phyloP scores from a whole-genome alignment of 2,888 invertebrate species.

The Luperina testacea region DNA sequence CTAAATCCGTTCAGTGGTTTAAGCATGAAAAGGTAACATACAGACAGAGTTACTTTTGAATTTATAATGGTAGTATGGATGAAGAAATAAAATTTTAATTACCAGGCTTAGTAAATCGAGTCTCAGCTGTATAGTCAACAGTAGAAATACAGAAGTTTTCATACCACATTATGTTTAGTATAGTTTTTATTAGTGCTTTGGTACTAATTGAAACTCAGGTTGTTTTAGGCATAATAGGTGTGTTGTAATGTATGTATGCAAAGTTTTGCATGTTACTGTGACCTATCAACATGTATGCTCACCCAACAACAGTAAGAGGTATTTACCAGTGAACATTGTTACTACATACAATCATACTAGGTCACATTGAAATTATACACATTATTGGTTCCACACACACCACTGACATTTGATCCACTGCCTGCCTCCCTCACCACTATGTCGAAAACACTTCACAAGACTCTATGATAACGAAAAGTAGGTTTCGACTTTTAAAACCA shows the following conservation, averaged over 20 bases:
- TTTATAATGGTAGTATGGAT: too few species aligned
- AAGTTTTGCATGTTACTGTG: constrained; percentile 34
- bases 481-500: constrained; percentile 70
- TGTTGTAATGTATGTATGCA: constrained; percentile 45
- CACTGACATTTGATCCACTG: constrained; percentile 60
- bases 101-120: constrained; percentile 1
- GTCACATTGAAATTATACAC: constrained; percentile 36
- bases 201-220: constrained; percentile 33
- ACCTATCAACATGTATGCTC: constrained; percentile 52
- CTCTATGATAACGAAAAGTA: constrained; percentile 70
- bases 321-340: constrained; percentile 59
- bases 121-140: constrained; percentile 5
- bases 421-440: constrained; percentile 34
- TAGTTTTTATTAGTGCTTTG: constrained; percentile 19
- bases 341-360: constrained; percentile 35
- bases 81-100: constrained; percentile 20
- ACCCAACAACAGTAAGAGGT: constrained; percentile 61
- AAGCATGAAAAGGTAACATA: too few species aligned
- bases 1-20: too few species aligned
- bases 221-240: constrained; percentile 27
- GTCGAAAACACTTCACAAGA: constrained; percentile 56
- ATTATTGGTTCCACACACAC: constrained; percentile 56
- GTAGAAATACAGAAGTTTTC: constrained; percentile 40
- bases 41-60: too few species aligned
- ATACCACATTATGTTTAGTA: constrained; percentile 30